Percentiles rank a stretch among this genome's conserved stretches.
These are phyloP conservation scores for Boulengerochromis microlepis DNA, from an alignment of 2,113 vertebrate genomes.

Conservation along the genomic window DNA sequence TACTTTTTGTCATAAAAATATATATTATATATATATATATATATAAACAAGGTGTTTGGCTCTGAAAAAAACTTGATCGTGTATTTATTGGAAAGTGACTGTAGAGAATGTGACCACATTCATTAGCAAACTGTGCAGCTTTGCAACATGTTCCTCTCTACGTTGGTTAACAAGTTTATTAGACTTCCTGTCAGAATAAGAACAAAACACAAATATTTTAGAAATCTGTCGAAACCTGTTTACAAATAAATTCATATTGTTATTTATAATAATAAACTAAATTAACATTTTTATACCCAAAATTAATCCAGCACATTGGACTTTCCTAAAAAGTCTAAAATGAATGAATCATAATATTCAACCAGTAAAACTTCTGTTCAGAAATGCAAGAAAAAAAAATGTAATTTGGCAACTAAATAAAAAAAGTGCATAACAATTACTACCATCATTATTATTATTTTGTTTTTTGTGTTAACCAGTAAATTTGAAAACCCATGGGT, in stretches of 20 bases:
- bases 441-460: neutral
- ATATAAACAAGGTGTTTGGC: neutral
- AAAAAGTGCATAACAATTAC: neutral
- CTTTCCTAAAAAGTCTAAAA: neutral
- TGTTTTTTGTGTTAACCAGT: neutral
- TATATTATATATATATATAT: neutral
- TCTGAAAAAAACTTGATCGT: neutral
- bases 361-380: neutral
- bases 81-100: neutral
- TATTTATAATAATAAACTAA: neutral
- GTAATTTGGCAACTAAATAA: neutral
- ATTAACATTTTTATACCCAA: neutral
- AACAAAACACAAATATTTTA: neutral
- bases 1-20: neutral
- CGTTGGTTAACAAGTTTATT: neutral
- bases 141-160: neutral
- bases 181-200: neutral
- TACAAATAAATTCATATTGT: neutral
- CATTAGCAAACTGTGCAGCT: neutral
- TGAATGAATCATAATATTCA: neutral
- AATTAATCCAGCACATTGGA: rapidly evolving
- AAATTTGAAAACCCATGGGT: neutral
- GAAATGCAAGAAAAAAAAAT: neutral
- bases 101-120: neutral
- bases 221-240: neutral